Evolutionary conservation across 2,113 vertebrate genomes (phyloP), one percentile per base, ranked within the genome.

Genomic region (Beaufortia kweichowensis): DNA sequence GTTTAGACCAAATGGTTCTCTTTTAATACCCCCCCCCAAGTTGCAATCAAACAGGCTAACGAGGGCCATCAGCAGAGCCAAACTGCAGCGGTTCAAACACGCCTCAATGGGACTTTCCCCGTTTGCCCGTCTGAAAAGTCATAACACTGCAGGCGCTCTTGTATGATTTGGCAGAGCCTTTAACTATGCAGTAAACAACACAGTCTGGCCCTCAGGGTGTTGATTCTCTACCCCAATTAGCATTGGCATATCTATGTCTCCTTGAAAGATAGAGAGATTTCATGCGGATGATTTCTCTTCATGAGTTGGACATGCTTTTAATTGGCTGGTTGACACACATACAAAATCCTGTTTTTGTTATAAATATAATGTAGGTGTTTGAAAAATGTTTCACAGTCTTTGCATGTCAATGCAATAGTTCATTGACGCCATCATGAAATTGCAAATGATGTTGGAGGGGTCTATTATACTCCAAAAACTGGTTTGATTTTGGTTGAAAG

Each of bases 121-220:
- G 48, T 62, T 79, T 59, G 35, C 23, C 21, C 19, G 19, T 53
- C 55, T 68, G 29, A 60, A 67, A 56, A 62, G 10, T 31, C 19
- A 39, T 74, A 75, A 75, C 63, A 68, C 53, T 24, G 53, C 63
- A 67, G 43, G 48, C 21, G 73, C 9, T 39, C 59, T 48, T 74
- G 65, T 31, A 29, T 31, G 43, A 68, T 50, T 50, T 68, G 39
- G 72, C 46, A 63, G 48, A 29, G 61, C 23, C n/a, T 75, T 61
- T 75, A 50, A 53, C 59, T 63, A 31, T 53, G 48, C 17, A 39
- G 23, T 68, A 79, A 79, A 75, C 55, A 75, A n/a, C 26, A 60
- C 10, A 17, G 57, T 33, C 19, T 2, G 19, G 10, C n/a, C 66
- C 48, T 68, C 26, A 64, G 43, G 28, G 60, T 77, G 65, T 77